phyloP scores from a whole-genome alignment of 2,888 invertebrate species.

The Nymphalis polychloros region DNA sequence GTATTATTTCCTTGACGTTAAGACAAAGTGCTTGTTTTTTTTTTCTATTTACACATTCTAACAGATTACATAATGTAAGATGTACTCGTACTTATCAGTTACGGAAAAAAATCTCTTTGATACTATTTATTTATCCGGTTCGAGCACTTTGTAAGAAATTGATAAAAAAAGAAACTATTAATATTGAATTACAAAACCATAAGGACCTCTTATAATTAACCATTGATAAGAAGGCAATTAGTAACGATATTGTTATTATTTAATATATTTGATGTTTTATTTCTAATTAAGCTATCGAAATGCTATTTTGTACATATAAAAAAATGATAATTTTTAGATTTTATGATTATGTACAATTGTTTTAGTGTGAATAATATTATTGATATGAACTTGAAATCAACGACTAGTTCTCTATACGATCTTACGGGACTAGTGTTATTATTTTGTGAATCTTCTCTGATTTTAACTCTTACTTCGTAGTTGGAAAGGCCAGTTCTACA shows the following conservation, averaged over 20 bases:
- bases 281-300: conserved; percentile 78
- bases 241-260: conserved; percentile 81
- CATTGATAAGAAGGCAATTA: conserved; percentile 82
- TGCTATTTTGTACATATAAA: conserved; percentile 78
- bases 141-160: conserved; percentile 57
- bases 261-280: conserved; percentile 82
- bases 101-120: conserved; percentile 20
- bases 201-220: conserved; percentile 83
- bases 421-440: conserved; percentile 62
- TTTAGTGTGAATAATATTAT: conserved; percentile 80
- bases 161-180: conserved; percentile 48
- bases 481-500: conserved; percentile 79
- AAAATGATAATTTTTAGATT: conserved; percentile 73
- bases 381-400: conserved; percentile 73
- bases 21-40: conserved; percentile 30
- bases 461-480: conserved; percentile 60
- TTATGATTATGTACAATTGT: conserved; percentile 79
- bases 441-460: conserved; percentile 64
- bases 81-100: conserved; percentile 27
- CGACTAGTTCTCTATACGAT: conserved; percentile 61
- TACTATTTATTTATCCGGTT: conserved; percentile 19
- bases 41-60: conserved; percentile 13
- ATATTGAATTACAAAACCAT: conserved; percentile 79
- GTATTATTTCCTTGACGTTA: conserved; percentile 18
- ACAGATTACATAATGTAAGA: conserved; percentile 19